Conservation (phyloP, 2,888 invertebrate species). For the Trissolcus brochymenae region DNA sequence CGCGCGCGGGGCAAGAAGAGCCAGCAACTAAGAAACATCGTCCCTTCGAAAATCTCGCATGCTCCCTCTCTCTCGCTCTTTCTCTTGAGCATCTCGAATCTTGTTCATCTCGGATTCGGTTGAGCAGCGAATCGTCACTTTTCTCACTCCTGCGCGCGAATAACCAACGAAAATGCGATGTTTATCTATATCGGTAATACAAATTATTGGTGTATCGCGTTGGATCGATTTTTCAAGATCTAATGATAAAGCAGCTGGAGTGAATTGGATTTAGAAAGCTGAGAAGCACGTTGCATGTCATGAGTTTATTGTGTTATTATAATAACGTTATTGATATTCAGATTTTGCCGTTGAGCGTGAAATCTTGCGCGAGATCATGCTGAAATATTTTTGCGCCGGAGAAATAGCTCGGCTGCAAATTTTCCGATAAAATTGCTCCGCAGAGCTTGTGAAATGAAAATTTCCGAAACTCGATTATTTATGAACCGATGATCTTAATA, state of each 20-base stretch:
- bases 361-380: background rate
- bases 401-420: background rate
- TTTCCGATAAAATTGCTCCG: background rate
- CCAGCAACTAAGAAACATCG: background rate
- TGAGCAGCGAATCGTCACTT: constrained; percentile 49
- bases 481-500: background rate
- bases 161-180: constrained; percentile 35
- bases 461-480: background rate
- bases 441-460: background rate
- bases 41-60: constrained; percentile 2
- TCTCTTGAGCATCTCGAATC: constrained; percentile 21
- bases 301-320: constrained; percentile 29
- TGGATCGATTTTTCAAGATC: constrained; percentile 22
- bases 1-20: constrained; percentile 34
- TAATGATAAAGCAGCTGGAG: constrained; percentile 9
- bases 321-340: constrained; percentile 21
- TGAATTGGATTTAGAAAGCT: constrained; percentile 39
- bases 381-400: background rate
- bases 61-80: background rate
- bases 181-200: constrained; percentile 25
- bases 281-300: constrained; percentile 22
- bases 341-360: constrained; percentile 8
- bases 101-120: constrained; percentile 30
- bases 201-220: constrained; percentile 41
- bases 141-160: constrained; percentile 27